Evolutionary conservation across 2,888 invertebrate genomes (phyloP), one percentile per base, ranked within the genome.

Genomic region (Dermolepida albohirtum): DNA sequence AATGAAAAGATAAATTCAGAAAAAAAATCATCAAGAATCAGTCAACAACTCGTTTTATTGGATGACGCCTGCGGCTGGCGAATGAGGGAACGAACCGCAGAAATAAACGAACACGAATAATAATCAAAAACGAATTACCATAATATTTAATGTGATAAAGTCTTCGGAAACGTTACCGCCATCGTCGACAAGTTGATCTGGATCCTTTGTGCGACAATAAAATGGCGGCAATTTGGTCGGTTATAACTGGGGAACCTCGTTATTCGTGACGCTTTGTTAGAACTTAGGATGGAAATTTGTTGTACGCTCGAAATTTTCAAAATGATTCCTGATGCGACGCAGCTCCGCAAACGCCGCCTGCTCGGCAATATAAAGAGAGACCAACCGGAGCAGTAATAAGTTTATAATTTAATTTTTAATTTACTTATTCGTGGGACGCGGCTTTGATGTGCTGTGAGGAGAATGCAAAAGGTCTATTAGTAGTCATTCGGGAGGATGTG

Each of bases 121-220:
- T 79, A 62, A 62, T 49, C 59, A 59, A 75, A 22, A 22, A 76
- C 76, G 78, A 75, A 80, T 79, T 78, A 79, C 79, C 80, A 79
- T 79, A 79, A 79, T 79, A 76, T 79, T 79, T 79, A 78, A 79
- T 79, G 79, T 76, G 75, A 79, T 78, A 78, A 79, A 78, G 77
- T 76, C 75, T 76, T 76, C 76, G 74, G 74, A 75, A 76, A 41
- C 40, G 49, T 62, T 74, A 76, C 75, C 72, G 71, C 70, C 69
- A 74, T 73, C 74, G 72, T 71, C 72, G 74, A 2, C 49, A 10
- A 22, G 16, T 11, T 49, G 27, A 12, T 39, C 51, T 27, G 29
- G 10, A 34, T 34, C 47, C 77, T 77, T 79, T 79, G 78, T 79
- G 76, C 69, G 50, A 29, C 71, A 70, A 70, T 75, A 80, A 80